Base-by-base conservation (phyloP, 2,113 vertebrate genomes). In the Chionomys nivalis region DNA sequence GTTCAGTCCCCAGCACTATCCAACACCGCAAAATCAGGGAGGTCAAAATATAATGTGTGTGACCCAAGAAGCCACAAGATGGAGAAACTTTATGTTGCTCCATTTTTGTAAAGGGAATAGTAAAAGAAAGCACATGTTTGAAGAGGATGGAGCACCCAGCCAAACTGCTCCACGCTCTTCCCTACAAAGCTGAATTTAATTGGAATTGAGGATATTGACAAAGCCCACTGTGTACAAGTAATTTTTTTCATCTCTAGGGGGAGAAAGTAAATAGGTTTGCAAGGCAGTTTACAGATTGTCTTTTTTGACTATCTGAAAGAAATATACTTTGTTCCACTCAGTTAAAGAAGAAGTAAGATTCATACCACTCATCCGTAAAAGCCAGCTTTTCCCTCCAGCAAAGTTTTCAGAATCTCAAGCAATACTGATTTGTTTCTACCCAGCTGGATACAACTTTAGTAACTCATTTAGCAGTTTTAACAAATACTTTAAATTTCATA, bases 311-410 rank as follows among this genome's bases (percentile, higher is more conserved):
- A 83, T 75, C 88, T 31, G 17, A 58, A 95, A 87, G 63, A 96
- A 98, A 97, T 91, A 52, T 88, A 82, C 96, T 97, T 90, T 83
- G 83, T 86, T 95, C 86, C 68, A 89, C 83, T 92, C 58, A 72
- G n/a, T 97, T 96, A 77, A 49, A 93, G 79, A 87, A 85, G 97
- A 97, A 97, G 81, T 96, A 96, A 96, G 89, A 97, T 96, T 96
- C 81, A 10, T 82, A 61, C 90, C 93, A 95, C 44, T 94, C 39
- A 44, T 93, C 96, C 89, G 49, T 93, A 97, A 97, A 97, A 97
- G 95, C 65, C 42, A 95, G 76, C 75, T 94, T 85, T 91, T 90
- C 8, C 31, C 4, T 90, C 72, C 79, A 52, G 42, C 11, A 88
- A 47, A 83, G 82, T 90, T 82, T 93, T 79, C 79, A 87, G 55